Base-by-base conservation (phyloP, 2,113 vertebrate genomes). In the Poeciliopsis occidentalis region DNA sequence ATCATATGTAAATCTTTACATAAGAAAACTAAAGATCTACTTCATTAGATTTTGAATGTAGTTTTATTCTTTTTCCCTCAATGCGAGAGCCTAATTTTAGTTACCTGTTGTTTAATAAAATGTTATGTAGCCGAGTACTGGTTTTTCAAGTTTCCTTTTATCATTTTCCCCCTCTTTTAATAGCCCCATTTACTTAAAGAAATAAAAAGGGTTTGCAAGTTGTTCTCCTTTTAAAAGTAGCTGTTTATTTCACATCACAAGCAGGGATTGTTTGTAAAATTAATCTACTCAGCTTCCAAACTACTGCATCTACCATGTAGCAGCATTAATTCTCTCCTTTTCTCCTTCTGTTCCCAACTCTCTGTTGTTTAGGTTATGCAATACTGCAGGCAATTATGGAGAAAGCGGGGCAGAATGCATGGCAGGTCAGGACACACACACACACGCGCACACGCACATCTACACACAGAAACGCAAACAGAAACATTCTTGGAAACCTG, bases 351-450 rank as follows among this genome's bases (percentile, higher is more conserved):
- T 85, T 92, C 41, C 19, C 65, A 76, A 34, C 67, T 87, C 83
- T 83, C 83, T 88, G 92, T 93, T 90, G 80, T 83, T 74, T 87
- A 99, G 98, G 98, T 92, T 99, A 99, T 87, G 97, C 97, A 71
- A 97, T 99, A 94, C 96, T 99, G 94, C 98, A 99, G 95, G 97
- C 98, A 87, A 98, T 99, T 89, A 99, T 99, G 98, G 98, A 99
- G 94, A 96, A 96, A 95, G 98, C 98, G 4, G 97, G 97, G 89
- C 97, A 99, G 92, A 98, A 99, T 72, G 97, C 97, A 90, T 99
- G 98, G 97, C 97, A 99, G 92, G 97, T 99, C 87, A 97, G 97
- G 31, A 95, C 95, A 82, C 79, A 68, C 76, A 76, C 51, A 95
- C 95, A 85, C 77, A 61, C 74, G 75, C 34, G 10, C 8, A 1